Conservation (phyloP, 1,140 invertebrate species). For the Scaptomyza hsui region DNA sequence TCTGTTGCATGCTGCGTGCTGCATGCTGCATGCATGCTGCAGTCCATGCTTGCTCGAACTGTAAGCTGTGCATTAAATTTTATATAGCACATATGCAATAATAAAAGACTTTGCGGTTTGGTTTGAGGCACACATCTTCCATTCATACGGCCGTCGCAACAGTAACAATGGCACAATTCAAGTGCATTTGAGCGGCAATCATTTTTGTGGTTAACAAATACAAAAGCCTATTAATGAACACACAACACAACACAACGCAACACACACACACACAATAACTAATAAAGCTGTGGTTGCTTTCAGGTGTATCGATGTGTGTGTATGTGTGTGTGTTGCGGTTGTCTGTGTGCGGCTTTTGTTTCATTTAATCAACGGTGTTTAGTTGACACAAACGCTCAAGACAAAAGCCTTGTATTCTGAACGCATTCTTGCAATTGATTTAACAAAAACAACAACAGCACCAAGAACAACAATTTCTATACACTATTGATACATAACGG, state of each 20-base stretch:
- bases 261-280: slow-evolving; percentile 40
- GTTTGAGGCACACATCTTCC: slow-evolving; percentile 12
- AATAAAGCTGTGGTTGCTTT: slow-evolving; percentile 47
- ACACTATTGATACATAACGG: slow-evolving; percentile 17
- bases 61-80: slow-evolving; percentile 75
- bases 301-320: slow-evolving; percentile 18
- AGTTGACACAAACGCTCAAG: slow-evolving; percentile 67
- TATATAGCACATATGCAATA: slow-evolving; percentile 59
- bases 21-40: slow-evolving; percentile 35
- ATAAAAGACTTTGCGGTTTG: slow-evolving; percentile 76
- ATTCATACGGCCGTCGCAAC: slow-evolving; percentile 17
- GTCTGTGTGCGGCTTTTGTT: slow-evolving; percentile 58
- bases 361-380: slow-evolving; percentile 75
- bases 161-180: slow-evolving; percentile 68
- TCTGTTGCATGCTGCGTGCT: background rate
- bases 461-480: slow-evolving; percentile 18
- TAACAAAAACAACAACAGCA: slow-evolving; percentile 12
- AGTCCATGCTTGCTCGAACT: slow-evolving; percentile 57
- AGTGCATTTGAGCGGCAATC: slow-evolving; percentile 81
- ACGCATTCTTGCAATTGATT: slow-evolving; percentile 29
- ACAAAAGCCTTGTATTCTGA: slow-evolving; percentile 53
- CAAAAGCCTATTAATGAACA: slow-evolving; percentile 82
- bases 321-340: slow-evolving; percentile 5
- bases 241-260: slow-evolving; percentile 24
- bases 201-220: slow-evolving; percentile 80